Evolutionary conservation across 2,113 vertebrate genomes (phyloP).

Genomic region (Lophura nycthemera): DNA sequence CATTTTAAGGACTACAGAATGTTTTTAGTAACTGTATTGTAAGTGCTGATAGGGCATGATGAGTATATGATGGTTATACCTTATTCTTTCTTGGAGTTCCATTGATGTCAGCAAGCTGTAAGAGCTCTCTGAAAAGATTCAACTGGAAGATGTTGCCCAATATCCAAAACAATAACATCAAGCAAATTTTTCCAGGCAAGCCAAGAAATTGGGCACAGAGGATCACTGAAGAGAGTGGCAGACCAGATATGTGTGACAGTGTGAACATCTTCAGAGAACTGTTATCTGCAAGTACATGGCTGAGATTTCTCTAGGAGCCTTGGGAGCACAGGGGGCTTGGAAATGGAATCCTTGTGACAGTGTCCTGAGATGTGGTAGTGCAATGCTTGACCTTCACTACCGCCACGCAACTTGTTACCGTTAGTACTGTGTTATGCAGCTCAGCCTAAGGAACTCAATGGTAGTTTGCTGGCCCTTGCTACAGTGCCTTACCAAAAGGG

Average conservation of each 20-base stretch:
- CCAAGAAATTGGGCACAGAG: not conserved
- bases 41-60: not conserved
- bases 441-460: not conserved
- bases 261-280: not conserved
- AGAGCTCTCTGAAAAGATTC: not conserved
- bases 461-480: not conserved
- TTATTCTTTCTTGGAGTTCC: constrained; percentile 28
- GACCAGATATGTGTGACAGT: not conserved
- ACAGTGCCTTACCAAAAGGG: not conserved
- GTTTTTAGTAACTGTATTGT: not conserved
- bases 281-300: not conserved
- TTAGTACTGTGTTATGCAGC: not conserved
- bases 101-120: constrained; percentile 6
- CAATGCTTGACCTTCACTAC: not conserved
- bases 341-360: not conserved
- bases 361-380: fast-evolving
- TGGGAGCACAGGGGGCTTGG: not conserved
- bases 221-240: not conserved
- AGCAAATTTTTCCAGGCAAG: not conserved
- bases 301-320: not conserved
- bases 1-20: not conserved
- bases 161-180: not conserved
- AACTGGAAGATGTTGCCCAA: not conserved
- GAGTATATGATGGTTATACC: not conserved
- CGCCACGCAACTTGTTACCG: not conserved